These are phyloP conservation scores for Alosa sapidissima DNA, from an alignment of 2,797 vertebrate species.

Conservation along the genomic window DNA sequence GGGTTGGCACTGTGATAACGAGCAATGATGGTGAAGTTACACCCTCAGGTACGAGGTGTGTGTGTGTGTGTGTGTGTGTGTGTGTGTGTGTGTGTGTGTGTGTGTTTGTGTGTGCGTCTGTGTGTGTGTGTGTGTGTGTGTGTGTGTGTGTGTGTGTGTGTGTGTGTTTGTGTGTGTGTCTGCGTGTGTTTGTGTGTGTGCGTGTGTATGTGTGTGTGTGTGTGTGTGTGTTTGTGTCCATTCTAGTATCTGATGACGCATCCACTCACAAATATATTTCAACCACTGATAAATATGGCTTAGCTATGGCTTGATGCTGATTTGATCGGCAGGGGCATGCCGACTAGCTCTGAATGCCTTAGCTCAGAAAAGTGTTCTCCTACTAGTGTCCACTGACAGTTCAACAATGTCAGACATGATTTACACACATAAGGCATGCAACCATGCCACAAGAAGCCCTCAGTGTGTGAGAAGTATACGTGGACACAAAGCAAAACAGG, in stretches of 20 bases:
- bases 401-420: no score
- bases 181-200: background rate
- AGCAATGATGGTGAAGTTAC: background rate
- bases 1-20: background rate
- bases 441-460: background rate
- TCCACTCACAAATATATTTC: background rate
- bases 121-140: background rate
- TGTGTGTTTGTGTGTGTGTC: background rate
- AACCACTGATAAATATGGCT: background rate
- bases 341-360: background rate
- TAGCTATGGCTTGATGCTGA: background rate
- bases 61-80: background rate
- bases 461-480: background rate
- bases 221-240: background rate
- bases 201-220: background rate
- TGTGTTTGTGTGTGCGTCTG: background rate
- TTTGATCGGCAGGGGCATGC: background rate
- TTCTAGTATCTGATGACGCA: background rate
- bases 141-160: background rate
- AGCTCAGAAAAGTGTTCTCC: no score
- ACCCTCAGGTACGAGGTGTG: background rate
- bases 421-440: background rate
- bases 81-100: background rate
- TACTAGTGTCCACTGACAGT: no score
- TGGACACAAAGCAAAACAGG: background rate